Percentiles rank a stretch among this genome's conserved stretches.
These are phyloP conservation scores for Microhierax caerulescens DNA, from an alignment of 2,797 vertebrate species.

Conservation along the genomic window DNA sequence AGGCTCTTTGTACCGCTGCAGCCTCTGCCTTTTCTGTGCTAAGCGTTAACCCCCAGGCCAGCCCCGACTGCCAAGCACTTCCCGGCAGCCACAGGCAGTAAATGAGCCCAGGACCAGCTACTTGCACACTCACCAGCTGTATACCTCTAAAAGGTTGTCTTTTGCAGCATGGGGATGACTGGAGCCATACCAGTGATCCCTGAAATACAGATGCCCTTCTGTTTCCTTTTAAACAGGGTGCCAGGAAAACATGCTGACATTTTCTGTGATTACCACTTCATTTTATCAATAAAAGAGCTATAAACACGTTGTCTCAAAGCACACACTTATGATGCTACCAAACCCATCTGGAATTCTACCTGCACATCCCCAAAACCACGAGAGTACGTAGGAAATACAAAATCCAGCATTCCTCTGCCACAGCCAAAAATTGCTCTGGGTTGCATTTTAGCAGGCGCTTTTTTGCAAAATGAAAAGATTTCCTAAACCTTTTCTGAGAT, in stretches of 20 bases:
- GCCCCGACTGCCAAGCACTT: rapidly evolving
- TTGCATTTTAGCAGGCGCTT: not conserved
- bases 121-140: not conserved
- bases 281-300: not conserved
- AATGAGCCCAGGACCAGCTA: not conserved
- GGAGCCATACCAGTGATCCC: not conserved
- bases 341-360: not conserved
- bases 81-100: rapidly evolving
- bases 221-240: not conserved
- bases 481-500: not conserved
- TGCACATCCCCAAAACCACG: not conserved
- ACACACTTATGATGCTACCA: not conserved
- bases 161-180: not conserved
- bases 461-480: not conserved
- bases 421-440: not conserved
- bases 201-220: not conserved
- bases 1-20: not conserved
- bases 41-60: not conserved
- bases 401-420: not conserved
- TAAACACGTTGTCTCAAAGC: not conserved
- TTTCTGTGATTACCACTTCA: not conserved
- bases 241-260: not conserved
- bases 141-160: not conserved
- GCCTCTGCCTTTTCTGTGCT: not conserved
- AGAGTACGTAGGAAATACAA: not conserved